These are phyloP conservation scores for Chaetura pelagica DNA, from an alignment of 2,113 vertebrate genomes.

Conservation along the genomic window DNA sequence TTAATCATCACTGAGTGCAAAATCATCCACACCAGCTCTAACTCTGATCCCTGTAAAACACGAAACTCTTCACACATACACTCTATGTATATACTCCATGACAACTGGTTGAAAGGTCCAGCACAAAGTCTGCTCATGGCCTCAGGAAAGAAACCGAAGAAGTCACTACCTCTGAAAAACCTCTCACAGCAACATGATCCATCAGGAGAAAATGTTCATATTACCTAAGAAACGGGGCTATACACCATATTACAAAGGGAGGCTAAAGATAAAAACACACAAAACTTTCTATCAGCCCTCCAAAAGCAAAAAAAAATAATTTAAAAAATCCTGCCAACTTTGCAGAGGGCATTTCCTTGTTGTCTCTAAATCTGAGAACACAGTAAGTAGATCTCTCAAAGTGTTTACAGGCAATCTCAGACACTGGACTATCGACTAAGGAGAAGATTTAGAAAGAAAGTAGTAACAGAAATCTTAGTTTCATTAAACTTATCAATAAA, in stretches of 20 bases:
- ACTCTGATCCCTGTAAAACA: neutral
- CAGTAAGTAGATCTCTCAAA: neutral
- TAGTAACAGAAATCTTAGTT: neutral
- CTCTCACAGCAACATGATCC: neutral
- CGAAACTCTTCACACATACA: neutral
- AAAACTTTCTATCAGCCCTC: neutral
- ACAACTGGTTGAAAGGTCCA: neutral
- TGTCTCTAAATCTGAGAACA: neutral
- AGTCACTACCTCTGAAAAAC: neutral
- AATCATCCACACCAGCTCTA: neutral
- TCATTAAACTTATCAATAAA: neutral
- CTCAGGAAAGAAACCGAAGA: neutral
- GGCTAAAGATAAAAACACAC: neutral
- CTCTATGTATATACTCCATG: too few species aligned
- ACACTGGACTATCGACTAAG: neutral
- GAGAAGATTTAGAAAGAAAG: neutral
- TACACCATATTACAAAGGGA: neutral
- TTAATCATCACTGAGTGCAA: neutral
- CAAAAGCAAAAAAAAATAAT: neutral
- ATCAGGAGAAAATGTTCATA: neutral
- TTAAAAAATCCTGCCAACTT: neutral
- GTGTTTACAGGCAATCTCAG: neutral
- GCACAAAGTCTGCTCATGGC: neutral
- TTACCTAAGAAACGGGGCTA: neutral
- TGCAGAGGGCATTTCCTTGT: neutral